Evolutionary conservation across 2,888 invertebrate genomes (phyloP), one percentile per base, ranked within the genome.

Genomic region (Netelia melanura): DNA sequence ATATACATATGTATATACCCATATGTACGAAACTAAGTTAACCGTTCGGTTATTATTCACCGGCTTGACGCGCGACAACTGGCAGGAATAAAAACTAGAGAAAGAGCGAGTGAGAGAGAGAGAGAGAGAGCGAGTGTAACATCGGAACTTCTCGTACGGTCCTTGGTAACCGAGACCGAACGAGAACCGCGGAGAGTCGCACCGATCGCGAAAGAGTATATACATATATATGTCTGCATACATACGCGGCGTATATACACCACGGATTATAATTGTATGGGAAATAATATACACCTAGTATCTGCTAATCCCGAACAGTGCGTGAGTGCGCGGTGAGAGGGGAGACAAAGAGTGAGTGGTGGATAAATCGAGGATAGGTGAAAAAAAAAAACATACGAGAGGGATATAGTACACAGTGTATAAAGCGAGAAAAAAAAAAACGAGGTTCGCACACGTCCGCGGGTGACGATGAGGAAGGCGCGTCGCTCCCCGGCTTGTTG

Each of bases 401-500:
- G 67, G n/a, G 30, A 30, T 58, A 67, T 67, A 71, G 74, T 11
- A 67, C 17, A 21, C 43, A 56, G 21, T 43, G 38, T 8, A 62
- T 21, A 48, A 11, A 64, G 67, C 68, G 52, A 52, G 30, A 25
- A 21, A 21, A 21, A 17, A 56, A 56, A 52, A 54, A 38, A 38
- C 38, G 71, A 71, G 54, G 52, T 52, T 48, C 38, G 23, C 65
- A 61, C 54, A 61, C 58, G n/a, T 54, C 65, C 72, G 77, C 64
- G 78, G 52, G 77, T 25, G 62, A 58, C 76, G 67, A 85, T 82
- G 89, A 90, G 88, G 89, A 88, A 90, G 87, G 87, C 85, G 88
- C 87, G 87, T 86, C 87, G 87, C 86, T 86, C 87, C 86, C 81
- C 88, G 87, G 89, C 87, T 83, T 89, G 88, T 85, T 82, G 85